Percentiles rank a stretch among this genome's conserved stretches.
Evolutionary conservation across 1,140 invertebrate species (phyloP).

Genomic region (Bemisia tabaci): DNA sequence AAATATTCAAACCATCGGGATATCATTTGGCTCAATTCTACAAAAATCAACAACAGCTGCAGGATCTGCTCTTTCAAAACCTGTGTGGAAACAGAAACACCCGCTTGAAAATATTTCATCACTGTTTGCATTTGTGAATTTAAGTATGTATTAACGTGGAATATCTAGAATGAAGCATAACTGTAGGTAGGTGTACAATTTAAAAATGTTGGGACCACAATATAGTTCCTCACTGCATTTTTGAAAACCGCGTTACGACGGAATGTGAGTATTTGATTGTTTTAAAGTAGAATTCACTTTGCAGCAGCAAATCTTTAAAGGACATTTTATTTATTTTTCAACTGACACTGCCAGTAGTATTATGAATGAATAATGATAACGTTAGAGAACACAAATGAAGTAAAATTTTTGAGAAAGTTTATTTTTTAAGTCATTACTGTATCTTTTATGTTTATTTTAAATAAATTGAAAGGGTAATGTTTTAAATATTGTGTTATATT

Average conservation of each 20-base stretch:
- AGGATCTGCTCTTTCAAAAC: too few relatives aligned
- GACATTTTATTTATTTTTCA: neutral
- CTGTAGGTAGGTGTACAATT: neutral
- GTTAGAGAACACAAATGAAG: neutral
- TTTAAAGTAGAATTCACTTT: neutral
- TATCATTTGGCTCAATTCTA: too few relatives aligned
- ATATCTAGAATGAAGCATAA: too few relatives aligned
- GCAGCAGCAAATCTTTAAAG: neutral
- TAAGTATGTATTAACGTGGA: too few relatives aligned
- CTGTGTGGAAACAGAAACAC: too few relatives aligned
- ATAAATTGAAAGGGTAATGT: neutral
- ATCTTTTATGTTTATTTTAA: neutral
- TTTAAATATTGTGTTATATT: neutral
- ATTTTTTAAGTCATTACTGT: neutral
- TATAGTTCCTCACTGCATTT: neutral
- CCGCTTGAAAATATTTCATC: too few relatives aligned
- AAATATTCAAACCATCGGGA: too few relatives aligned
- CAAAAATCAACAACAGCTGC: too few relatives aligned
- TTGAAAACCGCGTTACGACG: neutral
- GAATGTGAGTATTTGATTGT: neutral
- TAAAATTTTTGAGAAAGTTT: neutral
- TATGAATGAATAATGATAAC: too few relatives aligned
- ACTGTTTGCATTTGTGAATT: too few relatives aligned
- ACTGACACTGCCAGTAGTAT: neutral
- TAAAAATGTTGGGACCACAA: neutral